A percentile compares a stretch with the other conserved stretches of the same genome.
These are phyloP conservation scores for Lomographa bimaculata DNA, from an alignment of 2,888 invertebrate species.

Conservation along the genomic window DNA sequence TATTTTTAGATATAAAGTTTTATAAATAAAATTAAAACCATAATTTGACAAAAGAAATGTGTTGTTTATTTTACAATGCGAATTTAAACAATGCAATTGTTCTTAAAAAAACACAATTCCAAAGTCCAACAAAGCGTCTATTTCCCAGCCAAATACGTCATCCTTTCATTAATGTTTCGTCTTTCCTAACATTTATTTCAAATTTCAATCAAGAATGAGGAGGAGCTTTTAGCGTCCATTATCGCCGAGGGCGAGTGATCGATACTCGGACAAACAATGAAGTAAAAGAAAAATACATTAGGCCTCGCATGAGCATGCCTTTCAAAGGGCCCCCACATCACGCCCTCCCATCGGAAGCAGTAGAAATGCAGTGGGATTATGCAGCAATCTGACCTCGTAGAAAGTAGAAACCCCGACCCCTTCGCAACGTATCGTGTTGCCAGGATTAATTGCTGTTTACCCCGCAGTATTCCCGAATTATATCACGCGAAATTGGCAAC, in stretches of 20 bases:
- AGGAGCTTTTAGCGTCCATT: constrained; percentile 29
- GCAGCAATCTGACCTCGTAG: constrained; percentile 69
- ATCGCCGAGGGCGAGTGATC: constrained; percentile 42
- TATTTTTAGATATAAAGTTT: no score
- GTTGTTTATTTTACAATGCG: no score
- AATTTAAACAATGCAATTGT: constrained; percentile 1
- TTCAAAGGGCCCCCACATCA: constrained; percentile 46
- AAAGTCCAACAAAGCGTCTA: constrained; percentile 1
- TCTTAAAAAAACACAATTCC: constrained; percentile 2
- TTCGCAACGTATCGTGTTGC: constrained; percentile 70
- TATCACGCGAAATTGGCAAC: constrained; percentile 73
- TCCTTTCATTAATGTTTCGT: no score
- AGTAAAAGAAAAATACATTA: constrained; percentile 61
- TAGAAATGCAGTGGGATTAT: constrained; percentile 76
- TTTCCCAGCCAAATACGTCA: no score
- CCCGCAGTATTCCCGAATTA: constrained; percentile 66
- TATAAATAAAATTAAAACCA: no score
- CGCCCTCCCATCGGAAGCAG: constrained; percentile 73
- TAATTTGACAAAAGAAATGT: no score
- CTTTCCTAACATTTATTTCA: constrained; percentile 9
- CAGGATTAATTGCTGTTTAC: constrained; percentile 80
- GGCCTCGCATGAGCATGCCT: constrained; percentile 47
- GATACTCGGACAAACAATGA: constrained; percentile 58
- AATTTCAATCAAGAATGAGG: constrained; percentile 9
- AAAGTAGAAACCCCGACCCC: constrained; percentile 47